Evolutionary conservation across 2,888 invertebrate genomes (phyloP), one percentile per base, ranked within the genome.

Genomic region (Saturnia pavonia): DNA sequence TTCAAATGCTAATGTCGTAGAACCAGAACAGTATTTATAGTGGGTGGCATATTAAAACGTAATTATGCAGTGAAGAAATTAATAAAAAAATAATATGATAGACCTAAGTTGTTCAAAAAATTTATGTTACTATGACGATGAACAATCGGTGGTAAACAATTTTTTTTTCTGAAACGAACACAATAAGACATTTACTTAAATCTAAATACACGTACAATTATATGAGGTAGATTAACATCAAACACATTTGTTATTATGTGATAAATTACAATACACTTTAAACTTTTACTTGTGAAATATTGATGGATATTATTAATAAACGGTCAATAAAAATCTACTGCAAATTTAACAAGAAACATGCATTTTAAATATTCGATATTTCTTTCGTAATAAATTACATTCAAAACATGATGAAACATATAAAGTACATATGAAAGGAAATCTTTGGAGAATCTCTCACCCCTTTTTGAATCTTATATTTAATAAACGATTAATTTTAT

Each of bases 161-260:
- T 40, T 16, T 40, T 60, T 45, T 25, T 12, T 27, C 25, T 60
- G 57, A 27, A 57, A 42, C 54, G 25, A 60, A 65, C 51, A 67
- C 67, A 72, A 72, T 68, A 68, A 74, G 70, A 73, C 70, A 75
- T 71, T 71, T 68, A 70, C 72, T 66, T 72, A 40, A n/a, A 70
- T 72, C 74, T 75, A 74, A 40, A 73, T 70, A 75, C 73, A 40
- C 40, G 12, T 65, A 40, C n/a, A 65, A 65, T 65, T 34, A 40
- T 65, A 19, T 40, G 65, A 65, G 65, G 65, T 65, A 43, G 66
- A 67, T 66, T 54, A 42, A 40, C 48, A 22, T n/a, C 63, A 48
- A 51, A 65, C 19, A 65, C n/a, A 65, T n/a, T n/a, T 65, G 1
- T 40, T 65, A 63, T 34, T 63, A 27, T 16, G 16, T 63, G 27